Evolutionary conservation across 1,140 invertebrate species (phyloP), one percentile per base, ranked within the genome.

Genomic region (Drosophila busckii): DNA sequence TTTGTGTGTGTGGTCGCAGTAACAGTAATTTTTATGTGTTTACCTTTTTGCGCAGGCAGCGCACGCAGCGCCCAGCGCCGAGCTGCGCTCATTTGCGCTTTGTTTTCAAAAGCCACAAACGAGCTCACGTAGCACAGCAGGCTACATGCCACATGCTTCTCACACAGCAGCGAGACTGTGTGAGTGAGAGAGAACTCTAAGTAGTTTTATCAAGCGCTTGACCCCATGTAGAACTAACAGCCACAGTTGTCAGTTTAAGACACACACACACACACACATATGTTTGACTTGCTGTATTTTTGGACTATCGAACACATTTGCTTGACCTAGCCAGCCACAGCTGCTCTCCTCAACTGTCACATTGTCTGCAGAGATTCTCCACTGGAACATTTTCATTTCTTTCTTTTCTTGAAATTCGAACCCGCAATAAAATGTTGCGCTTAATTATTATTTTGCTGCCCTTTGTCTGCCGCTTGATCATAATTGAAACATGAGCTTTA

Each of bases 11-110:
- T 22, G 62, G 53, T 46, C 53, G 66, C 66, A 66, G 62, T 68
- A 68, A 71, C 73, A 78, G n/a, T n/a, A 71, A 78, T 78, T 80
- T 78, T 73, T 80, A 73, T 80, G 59, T 80, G 59, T 73, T 80
- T 68, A 69, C 75, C 63, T 82, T 68, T 69, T 82, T 68, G 55
- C 52, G 35, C 45, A 52, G 29, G 48, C 56, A 54, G 13, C 45
- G 23, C 44, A 52, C 55, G 54, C 55, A 59, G 40, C 29, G 26
- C 29, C 16, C 20, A 17, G 22, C 2, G 25, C n/a, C 8, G 15
- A 26, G 22, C 31, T 31, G 9, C 32, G 44, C 42, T 60, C 61
- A 60, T 67, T 76, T 54, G 60, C 17, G 52, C 46, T 48, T 69
- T 76, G 52, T 67, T 76, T 55, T 42, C 22, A n/a, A n/a, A 9